Conservation (phyloP, 2,797 vertebrate species). For the Ctenopoma kingsleyae region DNA sequence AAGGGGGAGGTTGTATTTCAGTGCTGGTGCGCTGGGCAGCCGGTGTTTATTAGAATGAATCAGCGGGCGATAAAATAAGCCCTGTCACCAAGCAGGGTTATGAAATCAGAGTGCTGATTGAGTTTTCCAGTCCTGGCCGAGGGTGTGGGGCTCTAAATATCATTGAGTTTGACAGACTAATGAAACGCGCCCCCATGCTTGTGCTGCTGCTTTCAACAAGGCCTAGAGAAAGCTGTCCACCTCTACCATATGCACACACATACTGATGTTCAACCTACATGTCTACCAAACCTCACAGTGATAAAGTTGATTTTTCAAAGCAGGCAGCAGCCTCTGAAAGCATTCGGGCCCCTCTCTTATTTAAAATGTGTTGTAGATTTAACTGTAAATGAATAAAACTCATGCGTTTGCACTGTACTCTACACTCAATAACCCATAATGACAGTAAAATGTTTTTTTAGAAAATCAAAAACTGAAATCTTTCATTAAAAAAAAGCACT, state of each 20-base stretch:
- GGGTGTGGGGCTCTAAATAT: conserved; percentile 82
- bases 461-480: not conserved
- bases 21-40: conserved; percentile 59
- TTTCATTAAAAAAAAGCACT: not conserved
- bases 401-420: not conserved
- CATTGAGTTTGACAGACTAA: conserved; percentile 86
- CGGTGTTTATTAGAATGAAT: conserved; percentile 86
- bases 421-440: not conserved
- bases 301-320: conserved; percentile 21
- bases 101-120: conserved; percentile 91
- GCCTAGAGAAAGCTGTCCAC: conserved; percentile 43
- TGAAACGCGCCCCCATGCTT: conserved; percentile 79
- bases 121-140: conserved; percentile 81
- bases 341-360: not conserved
- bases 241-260: conserved; percentile 19
- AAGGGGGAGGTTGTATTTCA: conserved; percentile 77
- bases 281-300: conserved; percentile 1
- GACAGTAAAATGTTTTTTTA: not conserved
- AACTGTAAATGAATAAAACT: not conserved
- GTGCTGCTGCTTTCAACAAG: conserved; percentile 53
- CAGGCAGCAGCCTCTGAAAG: not conserved
- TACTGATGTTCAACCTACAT: conserved; percentile 21
- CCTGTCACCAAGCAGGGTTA: conserved; percentile 90
- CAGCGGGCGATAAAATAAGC: conserved; percentile 89
- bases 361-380: not conserved